A percentile compares a stretch with the other conserved stretches of the same genome.
These are phyloP conservation scores for Agriopis marginaria DNA, from an alignment of 2,888 invertebrate genomes.

Conservation along the genomic window DNA sequence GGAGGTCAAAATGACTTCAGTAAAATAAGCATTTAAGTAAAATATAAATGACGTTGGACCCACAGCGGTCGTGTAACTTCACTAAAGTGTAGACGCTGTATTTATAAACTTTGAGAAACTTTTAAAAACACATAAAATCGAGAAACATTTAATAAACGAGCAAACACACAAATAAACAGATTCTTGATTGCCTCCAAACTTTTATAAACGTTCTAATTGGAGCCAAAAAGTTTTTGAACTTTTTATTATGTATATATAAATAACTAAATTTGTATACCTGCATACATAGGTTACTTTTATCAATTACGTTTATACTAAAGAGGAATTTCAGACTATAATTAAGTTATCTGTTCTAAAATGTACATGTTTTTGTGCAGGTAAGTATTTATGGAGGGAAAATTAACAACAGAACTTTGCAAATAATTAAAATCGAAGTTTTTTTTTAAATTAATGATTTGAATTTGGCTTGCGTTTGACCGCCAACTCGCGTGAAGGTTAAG, in stretches of 20 bases:
- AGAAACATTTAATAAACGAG: background rate
- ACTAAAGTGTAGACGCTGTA: background rate
- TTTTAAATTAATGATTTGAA: no score
- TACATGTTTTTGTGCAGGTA: no score
- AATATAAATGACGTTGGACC: background rate
- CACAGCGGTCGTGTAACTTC: background rate
- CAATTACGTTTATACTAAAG: background rate
- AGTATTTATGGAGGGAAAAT: background rate
- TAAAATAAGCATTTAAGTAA: background rate
- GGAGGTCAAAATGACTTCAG: slow-evolving; percentile 4
- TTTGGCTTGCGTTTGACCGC: no score
- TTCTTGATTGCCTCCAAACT: background rate
- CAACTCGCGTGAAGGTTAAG: no score
- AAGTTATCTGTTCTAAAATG: background rate
- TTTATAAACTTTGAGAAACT: background rate
- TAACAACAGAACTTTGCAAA: background rate
- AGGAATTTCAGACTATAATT: slow-evolving; percentile 1
- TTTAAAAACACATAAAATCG: background rate
- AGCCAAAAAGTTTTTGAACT: slow-evolving; percentile 9
- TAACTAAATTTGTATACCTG: background rate
- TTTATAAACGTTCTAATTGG: background rate
- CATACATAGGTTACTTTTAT: background rate
- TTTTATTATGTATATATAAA: background rate
- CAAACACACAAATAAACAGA: background rate
- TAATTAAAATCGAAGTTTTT: background rate